phyloP scores from a whole-genome alignment of 2,797 vertebrate species.

The Chiloscyllium punctatum region DNA sequence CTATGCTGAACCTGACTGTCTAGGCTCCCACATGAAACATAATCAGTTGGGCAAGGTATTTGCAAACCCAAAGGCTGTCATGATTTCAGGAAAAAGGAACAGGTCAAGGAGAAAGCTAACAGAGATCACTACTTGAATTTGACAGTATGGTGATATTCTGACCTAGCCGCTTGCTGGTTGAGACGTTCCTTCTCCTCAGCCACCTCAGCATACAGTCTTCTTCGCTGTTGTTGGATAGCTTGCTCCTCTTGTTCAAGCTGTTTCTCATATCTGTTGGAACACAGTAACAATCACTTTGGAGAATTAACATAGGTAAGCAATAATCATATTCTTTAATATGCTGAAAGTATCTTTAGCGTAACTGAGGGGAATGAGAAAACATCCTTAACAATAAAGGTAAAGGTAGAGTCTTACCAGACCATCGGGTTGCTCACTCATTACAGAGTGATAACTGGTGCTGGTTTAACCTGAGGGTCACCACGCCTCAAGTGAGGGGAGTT shows the following conservation, averaged over 20 bases:
- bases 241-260: conserved; percentile 84
- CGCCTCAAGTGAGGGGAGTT: no score
- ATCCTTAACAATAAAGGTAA: no score
- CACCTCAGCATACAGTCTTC: conserved; percentile 76
- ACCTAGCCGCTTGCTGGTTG: conserved; percentile 77
- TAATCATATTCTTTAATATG: neutral
- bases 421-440: no score
- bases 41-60: neutral
- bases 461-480: no score
- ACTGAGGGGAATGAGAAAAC: neutral
- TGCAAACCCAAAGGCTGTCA: neutral
- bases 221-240: conserved; percentile 77
- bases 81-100: neutral
- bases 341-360: neutral
- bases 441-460: no score
- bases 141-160: conserved; percentile 32
- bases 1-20: neutral
- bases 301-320: neutral
- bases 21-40: neutral
- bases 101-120: neutral
- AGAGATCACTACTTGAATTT: neutral
- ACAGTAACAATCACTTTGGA: neutral
- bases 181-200: conserved; percentile 82
- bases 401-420: no score
- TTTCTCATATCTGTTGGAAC: conserved; percentile 71